Percentiles rank a stretch among this genome's conserved stretches.
Conservation (phyloP, 2,797 vertebrate genomes). For the Phataginus tetradactyla region DNA sequence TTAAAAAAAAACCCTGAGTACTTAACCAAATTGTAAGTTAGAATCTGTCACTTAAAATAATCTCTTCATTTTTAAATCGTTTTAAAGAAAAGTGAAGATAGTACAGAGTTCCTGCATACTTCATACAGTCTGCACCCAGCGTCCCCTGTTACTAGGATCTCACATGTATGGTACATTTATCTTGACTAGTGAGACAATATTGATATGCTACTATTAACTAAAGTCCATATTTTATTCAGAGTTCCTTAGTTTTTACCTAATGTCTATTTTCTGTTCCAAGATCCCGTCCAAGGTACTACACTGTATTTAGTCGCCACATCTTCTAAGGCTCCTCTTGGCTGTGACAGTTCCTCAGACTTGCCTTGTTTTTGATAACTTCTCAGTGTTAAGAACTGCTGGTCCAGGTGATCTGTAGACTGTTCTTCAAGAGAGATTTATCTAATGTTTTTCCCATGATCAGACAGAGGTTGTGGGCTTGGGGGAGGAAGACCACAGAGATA, state of each 20-base stretch:
- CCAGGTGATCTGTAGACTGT: not conserved
- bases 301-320: not conserved
- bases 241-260: not conserved
- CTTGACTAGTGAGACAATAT: not conserved
- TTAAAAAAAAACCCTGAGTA: not conserved
- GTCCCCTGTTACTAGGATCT: not conserved
- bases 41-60: not conserved
- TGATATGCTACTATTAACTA: not conserved
- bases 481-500: not conserved
- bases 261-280: not conserved
- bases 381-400: not conserved
- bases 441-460: not conserved
- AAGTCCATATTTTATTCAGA: not conserved
- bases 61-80: not conserved
- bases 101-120: not conserved
- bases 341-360: not conserved
- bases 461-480: not conserved
- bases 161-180: not conserved
- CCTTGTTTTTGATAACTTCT: not conserved
- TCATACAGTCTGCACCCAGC: not conserved
- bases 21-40: not conserved
- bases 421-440: not conserved
- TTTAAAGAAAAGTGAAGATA: constrained; percentile 1
- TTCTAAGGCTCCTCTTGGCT: not conserved
- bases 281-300: not conserved